These are phyloP conservation scores for Stenopsyche tienmushanensis DNA, from an alignment of 1,140 invertebrate genomes.

Conservation along the genomic window DNA sequence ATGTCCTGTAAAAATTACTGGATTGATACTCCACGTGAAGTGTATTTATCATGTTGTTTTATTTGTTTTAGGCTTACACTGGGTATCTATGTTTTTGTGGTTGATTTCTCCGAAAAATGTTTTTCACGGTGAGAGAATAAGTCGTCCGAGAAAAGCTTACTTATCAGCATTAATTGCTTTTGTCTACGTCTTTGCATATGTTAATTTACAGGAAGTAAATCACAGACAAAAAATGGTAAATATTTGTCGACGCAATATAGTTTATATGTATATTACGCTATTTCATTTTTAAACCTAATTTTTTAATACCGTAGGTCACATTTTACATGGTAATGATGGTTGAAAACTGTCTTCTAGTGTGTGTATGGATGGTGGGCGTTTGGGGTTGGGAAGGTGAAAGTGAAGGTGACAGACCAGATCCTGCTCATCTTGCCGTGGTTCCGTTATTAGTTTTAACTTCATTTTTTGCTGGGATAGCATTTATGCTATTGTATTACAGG, in stretches of 20 bases:
- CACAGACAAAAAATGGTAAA: conserved; percentile 75
- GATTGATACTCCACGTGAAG: not conserved
- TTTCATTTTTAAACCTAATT: conserved; percentile 32
- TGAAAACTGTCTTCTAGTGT: conserved; percentile 77
- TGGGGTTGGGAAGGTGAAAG: conserved; percentile 46
- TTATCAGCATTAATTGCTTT: conserved; percentile 77
- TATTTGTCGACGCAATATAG: conserved; percentile 6
- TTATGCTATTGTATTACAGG: conserved; percentile 84
- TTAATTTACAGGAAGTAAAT: conserved; percentile 82
- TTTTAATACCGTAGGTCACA: conserved; percentile 68
- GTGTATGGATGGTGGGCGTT: conserved; percentile 67
- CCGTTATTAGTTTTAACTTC: conserved; percentile 61
- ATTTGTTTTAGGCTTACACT: conserved; percentile 72
- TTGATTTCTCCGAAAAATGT: conserved; percentile 81
- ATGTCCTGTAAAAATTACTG: not conserved
- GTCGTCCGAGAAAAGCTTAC: conserved; percentile 63
- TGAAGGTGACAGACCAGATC: conserved; percentile 42
- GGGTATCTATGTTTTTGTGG: conserved; percentile 84
- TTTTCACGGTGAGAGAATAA: conserved; percentile 77
- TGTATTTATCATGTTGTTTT: not conserved
- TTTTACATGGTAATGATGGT: conserved; percentile 92
- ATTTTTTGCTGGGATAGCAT: conserved; percentile 76
- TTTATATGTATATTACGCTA: conserved; percentile 1
- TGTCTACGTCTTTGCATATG: conserved; percentile 87
- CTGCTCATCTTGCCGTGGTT: conserved; percentile 46